Evolutionary conservation across 2,888 invertebrate species (phyloP).

Genomic region (Prenolepis imparis): DNA sequence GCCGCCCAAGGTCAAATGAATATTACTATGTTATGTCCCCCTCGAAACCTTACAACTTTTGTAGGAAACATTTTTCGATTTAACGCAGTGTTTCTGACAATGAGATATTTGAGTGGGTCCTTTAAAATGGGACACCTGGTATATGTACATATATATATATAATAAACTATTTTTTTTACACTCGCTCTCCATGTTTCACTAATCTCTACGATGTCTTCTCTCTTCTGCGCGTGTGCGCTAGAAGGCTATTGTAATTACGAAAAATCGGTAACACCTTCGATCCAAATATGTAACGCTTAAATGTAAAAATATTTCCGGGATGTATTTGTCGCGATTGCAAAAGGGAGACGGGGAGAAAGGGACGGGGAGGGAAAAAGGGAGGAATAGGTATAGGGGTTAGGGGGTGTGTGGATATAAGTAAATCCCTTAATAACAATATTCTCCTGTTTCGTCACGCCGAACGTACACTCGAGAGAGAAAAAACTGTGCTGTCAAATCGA

Average conservation of each 20-base stretch:
- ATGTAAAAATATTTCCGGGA: conserved; percentile 59
- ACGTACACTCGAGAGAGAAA: conserved; percentile 40
- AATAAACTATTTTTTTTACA: conserved; percentile 72
- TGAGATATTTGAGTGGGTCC: no score
- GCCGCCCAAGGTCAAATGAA: no score
- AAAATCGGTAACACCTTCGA: conserved; percentile 56
- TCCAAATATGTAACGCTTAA: conserved; percentile 52
- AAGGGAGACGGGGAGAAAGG: conserved; percentile 26
- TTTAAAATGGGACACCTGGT: no score
- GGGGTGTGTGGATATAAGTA: not conserved
- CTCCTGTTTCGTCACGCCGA: conserved; percentile 22
- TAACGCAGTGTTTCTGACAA: no score
- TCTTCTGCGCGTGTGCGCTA: conserved; percentile 39
- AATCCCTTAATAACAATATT: conserved; percentile 15
- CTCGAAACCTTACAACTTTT: no score
- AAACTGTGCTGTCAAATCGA: not conserved
- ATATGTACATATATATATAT: conserved; percentile 50
- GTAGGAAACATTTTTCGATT: no score
- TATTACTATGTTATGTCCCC: no score
- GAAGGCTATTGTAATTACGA: conserved; percentile 52
- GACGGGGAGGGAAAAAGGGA: no score
- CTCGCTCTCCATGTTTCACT: conserved; percentile 60
- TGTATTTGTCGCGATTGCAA: conserved; percentile 49
- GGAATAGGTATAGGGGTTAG: not conserved
- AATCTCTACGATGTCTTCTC: conserved; percentile 36